A percentile compares a stretch with the other conserved stretches of the same genome.
phyloP scores from a whole-genome alignment of 2,113 vertebrate genomes.

The Prochilodus magdalenae region DNA sequence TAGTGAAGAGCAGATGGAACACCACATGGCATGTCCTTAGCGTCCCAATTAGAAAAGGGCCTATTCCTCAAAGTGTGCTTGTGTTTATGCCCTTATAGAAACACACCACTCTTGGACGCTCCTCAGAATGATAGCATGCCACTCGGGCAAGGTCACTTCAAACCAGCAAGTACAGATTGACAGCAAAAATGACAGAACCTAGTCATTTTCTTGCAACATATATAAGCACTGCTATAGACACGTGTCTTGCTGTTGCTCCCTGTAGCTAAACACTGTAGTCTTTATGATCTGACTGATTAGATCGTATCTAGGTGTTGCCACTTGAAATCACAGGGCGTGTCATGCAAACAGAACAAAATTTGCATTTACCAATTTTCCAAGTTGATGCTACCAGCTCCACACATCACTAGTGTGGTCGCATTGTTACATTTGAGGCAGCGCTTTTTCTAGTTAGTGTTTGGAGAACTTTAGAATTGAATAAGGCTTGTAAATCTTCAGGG shows the following conservation, averaged over 20 bases:
- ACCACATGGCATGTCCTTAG: neutral
- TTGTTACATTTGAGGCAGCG: neutral
- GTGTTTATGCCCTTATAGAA: neutral
- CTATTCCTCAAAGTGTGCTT: neutral
- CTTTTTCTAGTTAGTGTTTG: neutral
- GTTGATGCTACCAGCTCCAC: too few species aligned
- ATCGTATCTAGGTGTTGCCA: too few species aligned
- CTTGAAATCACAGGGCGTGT: too few species aligned
- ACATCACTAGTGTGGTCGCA: too few species aligned
- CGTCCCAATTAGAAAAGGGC: slow-evolving; percentile 15
- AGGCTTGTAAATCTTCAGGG: neutral
- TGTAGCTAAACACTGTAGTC: neutral
- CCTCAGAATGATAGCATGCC: slow-evolving; percentile 10
- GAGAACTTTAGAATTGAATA: neutral
- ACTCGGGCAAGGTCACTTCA: slow-evolving; percentile 31
- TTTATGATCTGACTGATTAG: neutral
- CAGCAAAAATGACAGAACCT: too few species aligned
- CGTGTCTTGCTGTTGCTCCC: neutral
- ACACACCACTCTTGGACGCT: neutral
- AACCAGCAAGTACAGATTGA: slow-evolving; percentile 25
- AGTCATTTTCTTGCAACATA: neutral
- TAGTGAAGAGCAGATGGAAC: neutral
- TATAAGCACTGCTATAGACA: neutral
- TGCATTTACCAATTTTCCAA: neutral
- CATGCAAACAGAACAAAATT: too few species aligned